Evolutionary conservation across 2,113 vertebrate species (phyloP).

Genomic region (Toxotes jaculatrix): DNA sequence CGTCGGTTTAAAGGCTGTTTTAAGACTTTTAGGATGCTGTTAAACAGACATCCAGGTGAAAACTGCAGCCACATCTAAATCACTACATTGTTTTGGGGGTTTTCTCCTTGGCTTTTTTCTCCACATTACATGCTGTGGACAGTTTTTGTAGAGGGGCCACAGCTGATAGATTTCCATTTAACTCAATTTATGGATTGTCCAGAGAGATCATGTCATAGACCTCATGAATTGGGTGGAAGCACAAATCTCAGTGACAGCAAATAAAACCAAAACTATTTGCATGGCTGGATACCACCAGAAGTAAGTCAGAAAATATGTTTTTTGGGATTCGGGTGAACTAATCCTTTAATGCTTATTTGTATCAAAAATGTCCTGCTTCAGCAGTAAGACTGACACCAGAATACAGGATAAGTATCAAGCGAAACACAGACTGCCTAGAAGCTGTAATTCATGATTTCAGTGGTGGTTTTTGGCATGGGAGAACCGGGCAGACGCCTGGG

Average conservation of each 20-base stretch:
- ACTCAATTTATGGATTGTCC: background rate
- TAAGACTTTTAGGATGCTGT: conserved; percentile 28
- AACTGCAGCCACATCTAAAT: conserved; percentile 1
- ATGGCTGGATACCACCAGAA: background rate
- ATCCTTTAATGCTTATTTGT: conserved; percentile 32
- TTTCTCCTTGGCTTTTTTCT: conserved; percentile 14
- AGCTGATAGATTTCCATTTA: background rate
- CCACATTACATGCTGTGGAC: background rate
- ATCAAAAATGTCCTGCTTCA: conserved; percentile 44
- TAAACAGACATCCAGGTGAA: background rate
- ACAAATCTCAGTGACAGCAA: conserved; percentile 13
- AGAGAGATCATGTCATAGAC: no score
- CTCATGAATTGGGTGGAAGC: background rate
- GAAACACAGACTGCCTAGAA: conserved; percentile 15
- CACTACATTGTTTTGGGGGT: conserved; percentile 27
- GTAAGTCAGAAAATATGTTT: conserved; percentile 1
- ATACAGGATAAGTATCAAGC: conserved; percentile 23
- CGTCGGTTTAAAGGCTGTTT: conserved; percentile 43
- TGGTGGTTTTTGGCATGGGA: no score
- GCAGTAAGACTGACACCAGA: conserved; percentile 45
- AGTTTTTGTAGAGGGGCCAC: background rate
- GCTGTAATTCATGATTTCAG: background rate
- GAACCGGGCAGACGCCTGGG: no score
- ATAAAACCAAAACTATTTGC: conserved; percentile 20
- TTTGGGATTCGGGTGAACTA: background rate